A percentile compares a stretch with the other conserved stretches of the same genome.
Conservation (phyloP, 2,888 invertebrate genomes). For the Linyphia triangularis region DNA sequence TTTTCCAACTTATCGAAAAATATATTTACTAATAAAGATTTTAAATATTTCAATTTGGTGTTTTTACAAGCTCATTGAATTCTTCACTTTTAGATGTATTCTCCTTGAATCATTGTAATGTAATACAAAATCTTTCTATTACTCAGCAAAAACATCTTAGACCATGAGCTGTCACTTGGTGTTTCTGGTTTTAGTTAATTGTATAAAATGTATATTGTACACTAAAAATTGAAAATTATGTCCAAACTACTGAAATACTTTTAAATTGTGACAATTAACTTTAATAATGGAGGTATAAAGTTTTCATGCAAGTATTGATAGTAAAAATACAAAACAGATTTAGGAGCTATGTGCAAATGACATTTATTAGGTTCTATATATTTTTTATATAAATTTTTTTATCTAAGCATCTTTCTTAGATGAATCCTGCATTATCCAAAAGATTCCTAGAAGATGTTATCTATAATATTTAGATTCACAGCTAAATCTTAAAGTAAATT, state of each 20-base stretch:
- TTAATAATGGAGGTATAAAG: neutral
- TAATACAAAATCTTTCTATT: too few relatives aligned
- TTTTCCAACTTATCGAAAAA: too few relatives aligned
- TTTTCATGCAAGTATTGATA: neutral
- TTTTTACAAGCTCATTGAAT: too few relatives aligned
- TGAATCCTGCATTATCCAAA: constrained; percentile 2
- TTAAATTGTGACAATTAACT: neutral
- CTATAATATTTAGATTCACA: neutral
- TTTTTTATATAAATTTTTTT: neutral
- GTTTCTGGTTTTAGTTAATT: too few relatives aligned
- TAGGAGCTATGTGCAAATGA: neutral
- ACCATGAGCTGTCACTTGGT: too few relatives aligned
- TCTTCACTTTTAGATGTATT: too few relatives aligned
- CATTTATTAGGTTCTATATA: neutral
- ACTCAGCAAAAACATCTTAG: too few relatives aligned
- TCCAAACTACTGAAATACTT: neutral
- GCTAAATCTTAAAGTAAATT: too few relatives aligned
- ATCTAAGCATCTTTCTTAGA: neutral
- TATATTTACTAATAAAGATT: too few relatives aligned
- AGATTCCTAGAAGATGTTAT: neutral
- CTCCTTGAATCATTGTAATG: too few relatives aligned
- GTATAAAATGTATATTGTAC: neutral
- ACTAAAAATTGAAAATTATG: neutral
- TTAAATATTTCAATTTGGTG: too few relatives aligned
- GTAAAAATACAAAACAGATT: neutral